A percentile compares a stretch with the other conserved stretches of the same genome.
Conservation (phyloP, 2,797 vertebrate genomes). For the Malurus splendens region DNA sequence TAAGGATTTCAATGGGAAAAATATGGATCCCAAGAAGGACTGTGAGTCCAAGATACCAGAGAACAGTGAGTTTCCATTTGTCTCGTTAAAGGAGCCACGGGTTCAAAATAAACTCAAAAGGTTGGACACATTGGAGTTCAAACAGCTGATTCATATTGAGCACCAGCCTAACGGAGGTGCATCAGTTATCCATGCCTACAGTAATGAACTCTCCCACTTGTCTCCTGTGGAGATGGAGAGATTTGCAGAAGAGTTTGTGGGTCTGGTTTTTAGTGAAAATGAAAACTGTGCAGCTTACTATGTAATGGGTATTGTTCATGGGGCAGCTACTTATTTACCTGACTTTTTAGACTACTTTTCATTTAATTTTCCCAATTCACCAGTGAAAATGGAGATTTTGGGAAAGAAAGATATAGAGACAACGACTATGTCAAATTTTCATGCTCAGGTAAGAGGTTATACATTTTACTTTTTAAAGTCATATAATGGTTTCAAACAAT, state of each 20-base stretch:
- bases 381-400: slow-evolving; percentile 98
- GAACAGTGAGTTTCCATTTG: slow-evolving; percentile 75
- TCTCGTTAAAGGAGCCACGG: slow-evolving; percentile 73
- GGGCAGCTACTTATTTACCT: slow-evolving; percentile 91
- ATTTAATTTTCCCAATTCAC: slow-evolving; percentile 90
- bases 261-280: slow-evolving; percentile 90
- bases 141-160: slow-evolving; percentile 89
- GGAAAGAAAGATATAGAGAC: slow-evolving; percentile 99
- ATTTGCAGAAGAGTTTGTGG: slow-evolving; percentile 93
- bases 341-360: slow-evolving; percentile 99
- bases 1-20: slow-evolving; percentile 75
- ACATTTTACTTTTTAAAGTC: slow-evolving; percentile 52
- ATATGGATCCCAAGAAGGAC: slow-evolving; percentile 71
- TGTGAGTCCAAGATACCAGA: slow-evolving; percentile 69
- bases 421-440: slow-evolving; percentile 96
- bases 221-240: slow-evolving; percentile 87
- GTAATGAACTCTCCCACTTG: slow-evolving; percentile 86
- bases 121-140: slow-evolving; percentile 86
- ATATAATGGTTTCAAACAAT: slow-evolving; percentile 32
- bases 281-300: slow-evolving; percentile 86
- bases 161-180: slow-evolving; percentile 96
- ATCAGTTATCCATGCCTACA: slow-evolving; percentile 91
- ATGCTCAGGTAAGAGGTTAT: slow-evolving; percentile 88
- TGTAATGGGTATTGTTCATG: slow-evolving; percentile 96
- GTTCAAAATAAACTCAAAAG: slow-evolving; percentile 76